Evolutionary conservation across 2,888 invertebrate genomes (phyloP).

Genomic region (Abrostola triplasia): DNA sequence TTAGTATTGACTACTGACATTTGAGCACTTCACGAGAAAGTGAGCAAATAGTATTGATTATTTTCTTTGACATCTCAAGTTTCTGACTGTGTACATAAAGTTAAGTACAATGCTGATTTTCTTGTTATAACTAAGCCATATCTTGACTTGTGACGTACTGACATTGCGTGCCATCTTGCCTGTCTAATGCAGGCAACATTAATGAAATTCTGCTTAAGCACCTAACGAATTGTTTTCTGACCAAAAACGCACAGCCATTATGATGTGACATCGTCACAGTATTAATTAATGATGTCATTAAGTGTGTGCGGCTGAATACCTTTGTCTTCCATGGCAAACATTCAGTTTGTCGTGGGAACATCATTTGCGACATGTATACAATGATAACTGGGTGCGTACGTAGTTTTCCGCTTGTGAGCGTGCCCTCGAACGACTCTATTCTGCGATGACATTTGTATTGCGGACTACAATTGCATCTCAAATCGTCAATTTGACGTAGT

Average conservation of each 20-base stretch:
- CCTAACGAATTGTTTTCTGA: constrained; percentile 28
- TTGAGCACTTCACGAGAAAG: no score
- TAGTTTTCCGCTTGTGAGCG: constrained; percentile 50
- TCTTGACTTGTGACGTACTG: background rate
- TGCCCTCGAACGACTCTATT: constrained; percentile 62
- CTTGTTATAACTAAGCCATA: no score
- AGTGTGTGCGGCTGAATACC: constrained; percentile 33
- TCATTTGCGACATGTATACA: constrained; percentile 29
- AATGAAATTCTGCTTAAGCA: constrained; percentile 8
- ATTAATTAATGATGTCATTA: constrained; percentile 35
- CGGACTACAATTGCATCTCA: constrained; percentile 63
- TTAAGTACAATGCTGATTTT: no score
- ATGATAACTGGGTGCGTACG: constrained; percentile 34
- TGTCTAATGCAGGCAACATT: constrained; percentile 12
- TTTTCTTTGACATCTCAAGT: no score
- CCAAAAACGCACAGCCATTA: constrained; percentile 33
- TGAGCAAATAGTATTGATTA: no score
- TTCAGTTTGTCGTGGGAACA: constrained; percentile 42
- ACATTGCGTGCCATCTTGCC: constrained; percentile 4
- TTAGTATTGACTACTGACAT: no score
- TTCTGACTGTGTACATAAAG: no score
- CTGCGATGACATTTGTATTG: constrained; percentile 62
- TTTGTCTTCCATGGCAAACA: constrained; percentile 43
- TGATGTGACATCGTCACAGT: constrained; percentile 19
- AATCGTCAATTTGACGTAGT: constrained; percentile 70